These are phyloP conservation scores for Mus spicilegus DNA, from an alignment of 2,113 vertebrate genomes.

Conservation along the genomic window DNA sequence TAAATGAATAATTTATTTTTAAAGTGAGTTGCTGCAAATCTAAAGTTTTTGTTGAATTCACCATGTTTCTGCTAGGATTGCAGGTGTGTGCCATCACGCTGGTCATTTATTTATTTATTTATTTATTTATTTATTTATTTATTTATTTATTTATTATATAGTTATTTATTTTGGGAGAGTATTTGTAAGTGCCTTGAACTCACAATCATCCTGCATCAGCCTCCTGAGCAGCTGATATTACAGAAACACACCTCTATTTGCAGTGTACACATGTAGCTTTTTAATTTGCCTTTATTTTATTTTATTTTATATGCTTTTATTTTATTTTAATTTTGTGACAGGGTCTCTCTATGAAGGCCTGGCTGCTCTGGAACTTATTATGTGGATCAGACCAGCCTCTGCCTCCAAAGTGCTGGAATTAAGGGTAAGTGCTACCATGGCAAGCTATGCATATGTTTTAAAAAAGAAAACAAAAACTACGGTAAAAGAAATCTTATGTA, in stretches of 20 bases:
- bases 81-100: not conserved
- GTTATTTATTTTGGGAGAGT: not conserved
- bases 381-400: not conserved
- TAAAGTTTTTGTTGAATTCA: not conserved
- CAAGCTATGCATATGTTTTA: not conserved
- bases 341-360: not conserved
- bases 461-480: not conserved
- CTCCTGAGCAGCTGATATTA: not conserved
- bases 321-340: not conserved
- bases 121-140: not conserved
- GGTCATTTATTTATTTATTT: not conserved
- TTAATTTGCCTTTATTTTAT: not conserved
- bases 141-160: not conserved
- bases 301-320: too few species aligned
- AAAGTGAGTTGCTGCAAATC: not conserved
- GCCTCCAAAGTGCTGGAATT: not conserved
- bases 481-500: not conserved
- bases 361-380: not conserved
- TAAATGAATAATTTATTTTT: not conserved
- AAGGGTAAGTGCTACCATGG: not conserved
- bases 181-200: not conserved
- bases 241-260: not conserved
- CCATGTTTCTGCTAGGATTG: not conserved
- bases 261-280: not conserved
- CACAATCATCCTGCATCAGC: not conserved